A percentile compares a stretch with the other conserved stretches of the same genome.
Evolutionary conservation across 2,888 invertebrate species (phyloP).

Genomic region (Diplolepis rosae): DNA sequence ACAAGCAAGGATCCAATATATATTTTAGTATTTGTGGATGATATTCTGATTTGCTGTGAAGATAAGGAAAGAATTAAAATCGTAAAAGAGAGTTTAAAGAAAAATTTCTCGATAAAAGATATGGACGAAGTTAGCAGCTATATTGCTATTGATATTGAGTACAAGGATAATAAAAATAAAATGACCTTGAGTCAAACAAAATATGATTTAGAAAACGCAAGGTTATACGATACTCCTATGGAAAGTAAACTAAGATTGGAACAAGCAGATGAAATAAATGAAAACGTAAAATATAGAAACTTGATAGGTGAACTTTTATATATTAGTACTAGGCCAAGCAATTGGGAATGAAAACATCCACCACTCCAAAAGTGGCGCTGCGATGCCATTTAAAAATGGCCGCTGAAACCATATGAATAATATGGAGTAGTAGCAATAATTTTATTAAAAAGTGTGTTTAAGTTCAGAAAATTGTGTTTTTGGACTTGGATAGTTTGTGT

Average conservation of each 20-base stretch:
- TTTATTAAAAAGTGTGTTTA: not conserved
- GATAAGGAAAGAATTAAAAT: slow-evolving; percentile 26
- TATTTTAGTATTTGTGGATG: not conserved
- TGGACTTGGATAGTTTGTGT: slow-evolving; percentile 6
- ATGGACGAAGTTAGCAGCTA: slow-evolving; percentile 34
- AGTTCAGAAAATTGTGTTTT: not conserved
- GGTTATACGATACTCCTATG: slow-evolving; percentile 28
- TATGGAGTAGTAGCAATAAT: not conserved
- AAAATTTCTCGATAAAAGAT: slow-evolving; percentile 35
- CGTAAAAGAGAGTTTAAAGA: slow-evolving; percentile 32
- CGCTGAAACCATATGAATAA: not conserved
- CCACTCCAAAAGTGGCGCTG: too few relatives aligned
- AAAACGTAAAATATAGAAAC: slow-evolving; percentile 40
- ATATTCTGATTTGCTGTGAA: not conserved
- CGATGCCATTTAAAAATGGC: too few relatives aligned
- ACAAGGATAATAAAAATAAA: slow-evolving; percentile 22
- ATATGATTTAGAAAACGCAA: slow-evolving; percentile 37
- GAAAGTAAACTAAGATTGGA: slow-evolving; percentile 24
- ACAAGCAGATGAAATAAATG: slow-evolving; percentile 1
- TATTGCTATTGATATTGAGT: slow-evolving; percentile 37
- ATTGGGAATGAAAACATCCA: too few relatives aligned
- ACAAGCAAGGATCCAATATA: not conserved
- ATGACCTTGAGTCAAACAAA: slow-evolving; percentile 39
- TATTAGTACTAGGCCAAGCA: slow-evolving; percentile 35
- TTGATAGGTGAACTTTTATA: slow-evolving; percentile 42